Conservation (phyloP, 2,113 vertebrate species). For the Phocoena phocoena region DNA sequence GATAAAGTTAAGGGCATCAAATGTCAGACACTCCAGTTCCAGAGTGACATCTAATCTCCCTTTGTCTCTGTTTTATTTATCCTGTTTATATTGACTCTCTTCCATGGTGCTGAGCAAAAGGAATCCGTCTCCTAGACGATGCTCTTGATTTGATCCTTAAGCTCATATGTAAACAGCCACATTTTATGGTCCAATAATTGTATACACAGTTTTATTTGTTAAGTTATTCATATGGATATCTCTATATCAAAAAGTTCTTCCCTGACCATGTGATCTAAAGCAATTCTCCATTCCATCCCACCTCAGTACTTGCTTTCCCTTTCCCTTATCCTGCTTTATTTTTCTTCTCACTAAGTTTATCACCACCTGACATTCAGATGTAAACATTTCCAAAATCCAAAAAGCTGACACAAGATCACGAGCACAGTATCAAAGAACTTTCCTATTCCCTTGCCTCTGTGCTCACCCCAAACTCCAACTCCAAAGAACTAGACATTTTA, state of each 20-base stretch:
- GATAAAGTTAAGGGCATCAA: conserved; percentile 46
- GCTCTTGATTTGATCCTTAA: neutral
- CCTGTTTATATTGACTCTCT: conserved; percentile 19
- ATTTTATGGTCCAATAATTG: neutral
- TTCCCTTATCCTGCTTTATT: neutral
- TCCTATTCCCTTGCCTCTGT: neutral
- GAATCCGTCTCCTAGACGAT: neutral
- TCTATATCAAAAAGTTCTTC: neutral
- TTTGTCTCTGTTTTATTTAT: conserved; percentile 64
- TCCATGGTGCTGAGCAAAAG: neutral
- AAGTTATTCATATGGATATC: neutral
- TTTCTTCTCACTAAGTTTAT: neutral
- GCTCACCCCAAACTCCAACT: neutral
- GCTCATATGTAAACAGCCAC: neutral
- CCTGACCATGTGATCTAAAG: neutral
- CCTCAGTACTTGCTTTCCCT: neutral
- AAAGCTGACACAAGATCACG: neutral
- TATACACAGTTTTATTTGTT: neutral
- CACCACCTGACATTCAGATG: neutral
- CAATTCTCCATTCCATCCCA: neutral
- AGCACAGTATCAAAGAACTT: neutral
- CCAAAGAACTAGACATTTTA: neutral
- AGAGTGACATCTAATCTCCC: conserved; percentile 39
- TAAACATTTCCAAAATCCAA: neutral
- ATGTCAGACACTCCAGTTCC: neutral